phyloP scores from a whole-genome alignment of 2,113 vertebrate genomes.

The Microtus richardsoni region DNA sequence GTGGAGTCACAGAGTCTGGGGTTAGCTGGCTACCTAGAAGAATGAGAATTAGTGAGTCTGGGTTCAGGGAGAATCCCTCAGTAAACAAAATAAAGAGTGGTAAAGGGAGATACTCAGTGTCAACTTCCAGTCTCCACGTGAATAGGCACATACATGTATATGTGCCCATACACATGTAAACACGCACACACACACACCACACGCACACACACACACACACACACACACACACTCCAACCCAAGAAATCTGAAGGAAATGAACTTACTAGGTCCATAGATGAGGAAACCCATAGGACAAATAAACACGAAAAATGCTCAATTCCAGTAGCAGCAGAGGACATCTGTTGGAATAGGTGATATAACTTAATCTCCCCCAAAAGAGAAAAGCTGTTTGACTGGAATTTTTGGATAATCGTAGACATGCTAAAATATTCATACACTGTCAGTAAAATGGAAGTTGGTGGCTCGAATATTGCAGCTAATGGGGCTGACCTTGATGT shows the following conservation, averaged over 20 bases:
- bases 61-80: neutral
- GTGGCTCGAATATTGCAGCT: neutral
- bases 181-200: neutral
- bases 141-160: neutral
- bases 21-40: too few species aligned
- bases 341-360: neutral
- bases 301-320: neutral
- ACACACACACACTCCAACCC: neutral
- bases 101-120: neutral
- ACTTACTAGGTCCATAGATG: neutral
- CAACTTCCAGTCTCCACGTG: neutral
- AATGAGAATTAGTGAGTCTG: neutral
- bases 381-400: neutral
- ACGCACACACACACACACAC: neutral
- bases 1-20: neutral
- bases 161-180: neutral
- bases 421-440: neutral
- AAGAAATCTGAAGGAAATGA: slow-evolving; percentile 3
- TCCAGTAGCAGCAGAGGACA: neutral
- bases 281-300: neutral
- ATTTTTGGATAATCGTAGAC: neutral
- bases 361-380: neutral
- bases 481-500: neutral
- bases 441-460: neutral
- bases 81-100: neutral